These are phyloP conservation scores for Notamacropus eugenii DNA, from an alignment of 2,797 vertebrate genomes.

Conservation along the genomic window DNA sequence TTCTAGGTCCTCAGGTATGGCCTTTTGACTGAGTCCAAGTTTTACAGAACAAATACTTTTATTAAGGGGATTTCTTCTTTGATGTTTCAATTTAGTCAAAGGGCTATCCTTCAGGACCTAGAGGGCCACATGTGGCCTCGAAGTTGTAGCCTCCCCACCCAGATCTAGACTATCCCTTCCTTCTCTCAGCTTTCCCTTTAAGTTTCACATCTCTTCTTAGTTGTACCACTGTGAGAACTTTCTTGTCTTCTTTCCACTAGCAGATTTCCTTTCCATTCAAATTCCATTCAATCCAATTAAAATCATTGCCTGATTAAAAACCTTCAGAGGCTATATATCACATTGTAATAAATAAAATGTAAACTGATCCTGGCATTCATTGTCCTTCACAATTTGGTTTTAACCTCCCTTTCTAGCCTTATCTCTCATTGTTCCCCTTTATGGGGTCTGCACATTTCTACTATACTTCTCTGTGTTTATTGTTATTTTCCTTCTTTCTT, in stretches of 20 bases:
- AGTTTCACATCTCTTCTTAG: not conserved
- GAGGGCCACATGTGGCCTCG: too few species aligned
- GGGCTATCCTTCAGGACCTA: too few species aligned
- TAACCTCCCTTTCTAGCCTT: not conserved
- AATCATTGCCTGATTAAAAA: not conserved
- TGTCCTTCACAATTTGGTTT: not conserved
- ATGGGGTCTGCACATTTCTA: not conserved
- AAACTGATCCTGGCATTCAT: not conserved
- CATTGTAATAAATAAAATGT: not conserved
- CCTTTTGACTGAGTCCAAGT: too few species aligned
- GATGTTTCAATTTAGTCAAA: too few species aligned
- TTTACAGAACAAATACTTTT: too few species aligned
- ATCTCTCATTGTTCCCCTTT: not conserved
- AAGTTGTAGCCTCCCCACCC: too few species aligned
- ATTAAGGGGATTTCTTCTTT: too few species aligned
- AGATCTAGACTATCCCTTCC: not conserved
- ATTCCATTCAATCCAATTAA: not conserved
- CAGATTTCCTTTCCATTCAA: not conserved
- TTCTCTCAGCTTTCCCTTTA: not conserved
- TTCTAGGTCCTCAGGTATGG: too few species aligned
- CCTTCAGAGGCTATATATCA: not conserved
- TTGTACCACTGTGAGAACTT: not conserved
- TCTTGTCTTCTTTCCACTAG: not conserved
- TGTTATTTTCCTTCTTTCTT: not conserved
- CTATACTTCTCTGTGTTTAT: not conserved